These are phyloP conservation scores for Cotesia glomerata DNA, from an alignment of 1,140 invertebrate genomes.

Conservation along the genomic window DNA sequence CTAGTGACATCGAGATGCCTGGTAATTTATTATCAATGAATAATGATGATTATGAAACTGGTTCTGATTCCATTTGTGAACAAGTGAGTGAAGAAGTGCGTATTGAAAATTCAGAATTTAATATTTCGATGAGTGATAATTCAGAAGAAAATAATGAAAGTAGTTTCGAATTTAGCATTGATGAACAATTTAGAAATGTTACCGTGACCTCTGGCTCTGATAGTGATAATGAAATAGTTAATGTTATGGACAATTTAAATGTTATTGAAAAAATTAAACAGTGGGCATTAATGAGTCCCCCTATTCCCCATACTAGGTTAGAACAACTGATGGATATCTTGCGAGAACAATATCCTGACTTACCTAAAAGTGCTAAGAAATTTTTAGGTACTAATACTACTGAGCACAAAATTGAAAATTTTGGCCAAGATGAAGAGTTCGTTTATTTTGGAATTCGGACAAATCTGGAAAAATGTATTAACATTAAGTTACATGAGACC, in stretches of 20 bases:
- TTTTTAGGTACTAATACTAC: slow-evolving; percentile 11
- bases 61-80: not conserved
- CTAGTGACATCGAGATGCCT: not conserved
- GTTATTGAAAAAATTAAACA: slow-evolving; percentile 31
- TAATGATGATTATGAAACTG: not conserved
- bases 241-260: not conserved
- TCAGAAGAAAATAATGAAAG: not conserved
- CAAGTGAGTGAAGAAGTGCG: not conserved
- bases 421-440: not conserved
- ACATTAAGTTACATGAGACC: slow-evolving; percentile 1
- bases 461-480: slow-evolving; percentile 5
- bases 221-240: not conserved
- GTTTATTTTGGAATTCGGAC: slow-evolving; percentile 18
- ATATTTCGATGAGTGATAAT: not conserved
- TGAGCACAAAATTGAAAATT: slow-evolving; percentile 11
- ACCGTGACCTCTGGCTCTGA: not conserved
- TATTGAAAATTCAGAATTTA: not conserved
- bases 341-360: slow-evolving; percentile 23
- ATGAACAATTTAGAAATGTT: not conserved
- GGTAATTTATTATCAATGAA: not conserved
- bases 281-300: slow-evolving; percentile 26
- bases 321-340: slow-evolving; percentile 34
- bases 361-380: slow-evolving; percentile 7
- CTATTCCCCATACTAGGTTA: slow-evolving; percentile 31
- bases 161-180: not conserved